Evolutionary conservation across 2,888 invertebrate genomes (phyloP).

Genomic region (Hemistola chrysoprasaria): DNA sequence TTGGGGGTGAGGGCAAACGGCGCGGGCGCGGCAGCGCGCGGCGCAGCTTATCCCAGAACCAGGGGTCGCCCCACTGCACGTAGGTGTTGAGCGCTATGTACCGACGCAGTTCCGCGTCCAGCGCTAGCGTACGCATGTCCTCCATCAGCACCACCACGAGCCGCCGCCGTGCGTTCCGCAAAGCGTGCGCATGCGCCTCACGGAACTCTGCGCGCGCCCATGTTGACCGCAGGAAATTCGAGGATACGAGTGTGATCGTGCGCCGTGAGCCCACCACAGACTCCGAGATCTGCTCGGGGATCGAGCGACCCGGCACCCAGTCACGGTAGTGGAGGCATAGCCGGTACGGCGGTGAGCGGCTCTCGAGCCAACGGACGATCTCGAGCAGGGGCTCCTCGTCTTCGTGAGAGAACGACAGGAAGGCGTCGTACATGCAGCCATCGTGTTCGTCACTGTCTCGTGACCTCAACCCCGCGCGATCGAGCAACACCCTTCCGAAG

Average conservation of each 20-base stretch:
- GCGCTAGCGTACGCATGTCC: too few relatives aligned
- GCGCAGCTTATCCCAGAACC: too few relatives aligned
- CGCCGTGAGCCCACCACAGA: conserved; percentile 14
- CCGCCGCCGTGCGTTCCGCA: conserved; percentile 79
- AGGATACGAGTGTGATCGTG: conserved; percentile 23
- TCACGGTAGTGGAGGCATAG: conserved; percentile 89
- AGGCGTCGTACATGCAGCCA: conserved; percentile 85
- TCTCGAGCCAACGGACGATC: conserved; percentile 85
- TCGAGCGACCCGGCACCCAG: conserved; percentile 67
- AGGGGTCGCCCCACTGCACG: too few relatives aligned
- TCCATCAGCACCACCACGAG: too few relatives aligned
- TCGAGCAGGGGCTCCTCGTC: conserved; percentile 88
- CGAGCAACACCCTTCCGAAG: conserved; percentile 30
- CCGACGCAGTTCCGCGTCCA: too few relatives aligned
- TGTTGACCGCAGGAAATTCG: conserved; percentile 3
- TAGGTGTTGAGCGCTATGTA: too few relatives aligned
- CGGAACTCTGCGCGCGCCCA: too few relatives aligned
- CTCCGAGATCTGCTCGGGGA: conserved; percentile 17
- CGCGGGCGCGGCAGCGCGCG: too few relatives aligned
- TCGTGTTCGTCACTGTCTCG: conserved; percentile 28
- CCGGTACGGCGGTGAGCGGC: conserved; percentile 60
- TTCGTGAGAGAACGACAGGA: conserved; percentile 90
- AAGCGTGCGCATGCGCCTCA: conserved; percentile 44
- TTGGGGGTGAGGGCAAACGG: too few relatives aligned
- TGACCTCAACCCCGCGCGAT: conserved; percentile 26